These are phyloP conservation scores for Alectura lathami DNA, from an alignment of 2,113 vertebrate species.

Conservation along the genomic window DNA sequence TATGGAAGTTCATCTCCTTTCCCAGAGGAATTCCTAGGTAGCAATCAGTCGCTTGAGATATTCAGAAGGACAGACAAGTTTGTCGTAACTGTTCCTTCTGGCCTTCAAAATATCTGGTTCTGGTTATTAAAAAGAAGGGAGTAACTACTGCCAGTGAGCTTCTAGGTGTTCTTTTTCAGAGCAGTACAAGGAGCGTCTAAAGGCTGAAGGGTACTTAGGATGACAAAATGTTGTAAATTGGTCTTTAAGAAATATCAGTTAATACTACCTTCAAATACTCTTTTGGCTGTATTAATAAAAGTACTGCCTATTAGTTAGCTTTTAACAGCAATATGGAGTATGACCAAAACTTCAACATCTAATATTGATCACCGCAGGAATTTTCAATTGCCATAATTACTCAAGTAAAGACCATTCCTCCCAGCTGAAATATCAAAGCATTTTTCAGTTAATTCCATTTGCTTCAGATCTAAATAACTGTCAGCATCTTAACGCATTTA, in stretches of 20 bases:
- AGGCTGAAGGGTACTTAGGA: neutral
- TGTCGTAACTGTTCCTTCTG: neutral
- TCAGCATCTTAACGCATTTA: neutral
- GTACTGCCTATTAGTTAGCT: neutral
- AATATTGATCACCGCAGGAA: constrained; percentile 21
- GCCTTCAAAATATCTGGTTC: neutral
- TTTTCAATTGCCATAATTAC: constrained; percentile 26
- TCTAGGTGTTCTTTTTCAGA: neutral
- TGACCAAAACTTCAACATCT: constrained; percentile 9
- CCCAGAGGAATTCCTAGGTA: neutral
- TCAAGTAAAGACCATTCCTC: neutral
- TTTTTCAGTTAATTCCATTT: constrained; percentile 1
- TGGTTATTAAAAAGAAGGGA: neutral
- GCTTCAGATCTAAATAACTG: neutral
- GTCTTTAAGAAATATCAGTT: neutral
- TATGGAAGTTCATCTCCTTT: neutral
- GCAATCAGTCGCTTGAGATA: neutral
- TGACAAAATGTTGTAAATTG: neutral
- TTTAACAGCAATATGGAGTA: neutral
- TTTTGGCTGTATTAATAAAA: neutral
- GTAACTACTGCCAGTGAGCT: neutral
- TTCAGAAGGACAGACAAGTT: neutral
- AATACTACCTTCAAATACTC: neutral
- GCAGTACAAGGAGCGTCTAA: neutral
- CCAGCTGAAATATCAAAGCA: constrained; percentile 16